Evolutionary conservation across 2,113 vertebrate species (phyloP), one percentile per base, ranked within the genome.

Genomic region (Cyphomyrus discorhynchus): DNA sequence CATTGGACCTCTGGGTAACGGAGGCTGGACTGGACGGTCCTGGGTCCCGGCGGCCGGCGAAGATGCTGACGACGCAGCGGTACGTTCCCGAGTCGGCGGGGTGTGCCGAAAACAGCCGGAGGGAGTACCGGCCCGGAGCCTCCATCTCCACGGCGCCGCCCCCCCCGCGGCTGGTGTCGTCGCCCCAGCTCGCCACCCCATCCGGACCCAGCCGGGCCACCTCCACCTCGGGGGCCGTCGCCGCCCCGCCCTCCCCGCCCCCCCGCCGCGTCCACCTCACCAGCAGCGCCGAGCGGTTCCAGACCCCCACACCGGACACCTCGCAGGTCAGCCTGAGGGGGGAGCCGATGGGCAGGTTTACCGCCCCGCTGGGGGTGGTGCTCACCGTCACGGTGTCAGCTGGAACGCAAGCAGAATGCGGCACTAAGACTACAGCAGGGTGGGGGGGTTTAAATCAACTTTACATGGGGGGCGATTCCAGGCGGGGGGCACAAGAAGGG

Each of bases 141-240:
- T 96, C 94, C 91, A 97, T 97, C 93, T 98, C 97, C 96, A 98
- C 94, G 3, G 97, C 96, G 35, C 97, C 95, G 0, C 94, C 93
- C 0, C 92, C 94, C 0, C 91, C 91, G 46, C 94, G 92, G 92
- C 94, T 96, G 89, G 91, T 66, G 91, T 96, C 95, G 17, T 97
- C 95, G 0, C 97, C 97, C 95, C 97, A 95, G 91, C 94, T 95
- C 53, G 97, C 95, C 0, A 95, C 93, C 0, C 97, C 97, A 0
- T 94, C 95, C 0, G 96, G 94, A 88, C 94, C 95, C 92, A 97
- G 58, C 10, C 92, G 94, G 52, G 95, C 96, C 84, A 97, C 95
- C 91, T 95, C 95, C 86, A 97, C 95, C 92, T 93, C 8, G 66
- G 84, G 66, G 49, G 50, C 90, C 39, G 1, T 46, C 5, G 42